Percentiles rank a stretch among this genome's conserved stretches.
Evolutionary conservation across 2,113 vertebrate genomes (phyloP).

Genomic region (Datnioides undecimradiatus): DNA sequence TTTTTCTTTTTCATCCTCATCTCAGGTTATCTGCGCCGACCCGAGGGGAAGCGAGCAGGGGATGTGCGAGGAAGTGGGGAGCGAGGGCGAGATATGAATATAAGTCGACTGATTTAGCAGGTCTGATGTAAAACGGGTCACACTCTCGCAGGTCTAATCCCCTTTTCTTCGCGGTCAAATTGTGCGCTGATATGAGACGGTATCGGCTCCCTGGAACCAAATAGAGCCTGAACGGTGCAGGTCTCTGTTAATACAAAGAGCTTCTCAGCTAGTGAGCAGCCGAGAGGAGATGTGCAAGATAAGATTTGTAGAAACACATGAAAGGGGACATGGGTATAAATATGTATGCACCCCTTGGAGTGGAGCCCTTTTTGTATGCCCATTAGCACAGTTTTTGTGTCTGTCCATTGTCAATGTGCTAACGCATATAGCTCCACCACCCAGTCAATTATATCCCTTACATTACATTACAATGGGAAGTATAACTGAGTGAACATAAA

Average conservation of each 20-base stretch:
- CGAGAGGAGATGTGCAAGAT: conserved; percentile 71
- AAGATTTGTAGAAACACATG: conserved; percentile 79
- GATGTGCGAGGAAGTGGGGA: conserved; percentile 43
- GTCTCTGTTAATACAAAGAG: conserved; percentile 81
- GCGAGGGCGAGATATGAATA: conserved; percentile 72
- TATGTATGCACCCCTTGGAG: conserved; percentile 80
- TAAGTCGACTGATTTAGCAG: conserved; percentile 76
- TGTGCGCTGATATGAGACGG: conserved; percentile 77
- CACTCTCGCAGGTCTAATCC: conserved; percentile 79
- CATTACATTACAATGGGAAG: conserved; percentile 37
- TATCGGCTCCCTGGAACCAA: conserved; percentile 67
- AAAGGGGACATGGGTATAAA: conserved; percentile 80
- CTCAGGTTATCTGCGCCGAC: conserved; percentile 72
- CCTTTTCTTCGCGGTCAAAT: conserved; percentile 74
- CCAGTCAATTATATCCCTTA: conserved; percentile 58
- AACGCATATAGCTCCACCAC: conserved; percentile 41
- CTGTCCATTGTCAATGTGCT: conserved; percentile 60
- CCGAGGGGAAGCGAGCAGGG: conserved; percentile 22
- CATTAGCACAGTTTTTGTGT: conserved; percentile 72
- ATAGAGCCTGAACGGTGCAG: conserved; percentile 73
- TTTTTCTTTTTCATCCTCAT: conserved; percentile 57
- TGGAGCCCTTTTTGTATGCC: conserved; percentile 76
- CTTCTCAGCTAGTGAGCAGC: conserved; percentile 67
- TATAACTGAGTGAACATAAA: conserved; percentile 30
- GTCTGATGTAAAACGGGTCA: conserved; percentile 76